Evolutionary conservation across 1,140 invertebrate species (phyloP), one percentile per base, ranked within the genome.

Genomic region (Daktulosphaira vitifoliae): DNA sequence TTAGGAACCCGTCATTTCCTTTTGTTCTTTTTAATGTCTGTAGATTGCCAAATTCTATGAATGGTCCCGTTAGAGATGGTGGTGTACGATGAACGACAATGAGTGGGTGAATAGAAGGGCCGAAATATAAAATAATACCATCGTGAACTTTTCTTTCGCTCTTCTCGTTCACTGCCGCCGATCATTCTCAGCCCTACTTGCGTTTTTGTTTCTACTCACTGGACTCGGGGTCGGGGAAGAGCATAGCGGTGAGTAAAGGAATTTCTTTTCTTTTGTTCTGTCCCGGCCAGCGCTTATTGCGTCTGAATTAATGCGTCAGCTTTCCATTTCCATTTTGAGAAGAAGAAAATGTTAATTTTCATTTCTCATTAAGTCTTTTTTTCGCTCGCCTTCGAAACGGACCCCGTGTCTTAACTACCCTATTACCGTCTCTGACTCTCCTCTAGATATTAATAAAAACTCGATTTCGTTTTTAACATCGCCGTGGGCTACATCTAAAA

Each of bases 271-370:
- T 62, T 62, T 62, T 62, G 56, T 62, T 39, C 42, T 25, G 44
- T 23, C 42, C 42, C 42, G 26, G 56, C 56, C 25, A 3, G 50
- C 56, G 56, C 25, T 62, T 62, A 62, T 22, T 29, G 56, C 56
- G 56, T 48, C 56, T 62, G 56, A 62, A 62, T 62, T 62, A 62
- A 62, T 62, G 56, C 56, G 56, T 62, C 56, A 62, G 56, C 56
- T 62, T 62, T 62, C 56, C 56, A 62, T 62, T 62, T 62, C 56
- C 56, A 62, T 62, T 62, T 62, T 62, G 56, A 62, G 56, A 62
- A 62, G 56, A 62, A 62, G 56, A 62, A 62, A 62, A 62, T 62
- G 56, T 62, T 62, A 62, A 62, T 62, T 62, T 62, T 62, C 56
- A 62, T 62, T 62, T 62, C 56, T 62, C 56, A 62, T 62, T 62